A percentile compares a stretch with the other conserved stretches of the same genome.
phyloP scores from a whole-genome alignment of 2,113 vertebrate species.

The Ciconia stormi region DNA sequence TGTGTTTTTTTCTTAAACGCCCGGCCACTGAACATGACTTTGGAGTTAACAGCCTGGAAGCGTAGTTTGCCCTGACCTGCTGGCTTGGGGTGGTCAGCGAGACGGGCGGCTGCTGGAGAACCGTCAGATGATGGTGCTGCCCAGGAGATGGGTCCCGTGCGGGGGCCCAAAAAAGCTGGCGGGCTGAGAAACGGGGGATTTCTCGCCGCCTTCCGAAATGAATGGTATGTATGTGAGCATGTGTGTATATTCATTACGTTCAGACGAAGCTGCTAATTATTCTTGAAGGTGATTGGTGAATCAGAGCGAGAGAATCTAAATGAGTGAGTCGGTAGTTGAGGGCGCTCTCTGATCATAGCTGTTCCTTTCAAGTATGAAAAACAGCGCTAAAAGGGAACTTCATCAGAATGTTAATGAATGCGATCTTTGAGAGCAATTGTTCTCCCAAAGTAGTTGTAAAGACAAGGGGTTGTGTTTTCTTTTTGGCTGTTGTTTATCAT shows the following conservation, averaged over 20 bases:
- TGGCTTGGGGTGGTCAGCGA: background rate
- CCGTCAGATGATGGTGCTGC: background rate
- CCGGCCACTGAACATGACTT: background rate
- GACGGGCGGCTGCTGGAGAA: background rate
- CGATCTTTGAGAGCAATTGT: constrained; percentile 62
- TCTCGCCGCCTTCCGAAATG: background rate
- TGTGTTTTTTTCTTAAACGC: background rate
- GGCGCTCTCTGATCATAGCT: constrained; percentile 65
- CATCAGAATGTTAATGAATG: constrained; percentile 71
- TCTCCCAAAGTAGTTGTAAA: constrained; percentile 61
- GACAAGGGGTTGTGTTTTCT: constrained; percentile 57
- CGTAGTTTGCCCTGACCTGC: background rate
- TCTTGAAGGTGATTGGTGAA: constrained; percentile 72
- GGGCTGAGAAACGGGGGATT: background rate
- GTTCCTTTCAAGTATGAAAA: constrained; percentile 67
- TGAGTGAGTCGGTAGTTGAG: constrained; percentile 66
- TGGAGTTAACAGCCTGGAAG: background rate
- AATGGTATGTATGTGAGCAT: constrained; percentile 23
- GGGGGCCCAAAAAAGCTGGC: background rate
- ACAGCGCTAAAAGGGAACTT: constrained; percentile 68
- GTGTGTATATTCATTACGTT: constrained; percentile 59
- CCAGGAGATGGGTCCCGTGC: background rate
- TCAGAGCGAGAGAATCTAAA: constrained; percentile 67
- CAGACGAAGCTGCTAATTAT: constrained; percentile 65
- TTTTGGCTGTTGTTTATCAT: constrained; percentile 46